Evolutionary conservation across 2,888 invertebrate genomes (phyloP).

Genomic region (Clostera curtula): DNA sequence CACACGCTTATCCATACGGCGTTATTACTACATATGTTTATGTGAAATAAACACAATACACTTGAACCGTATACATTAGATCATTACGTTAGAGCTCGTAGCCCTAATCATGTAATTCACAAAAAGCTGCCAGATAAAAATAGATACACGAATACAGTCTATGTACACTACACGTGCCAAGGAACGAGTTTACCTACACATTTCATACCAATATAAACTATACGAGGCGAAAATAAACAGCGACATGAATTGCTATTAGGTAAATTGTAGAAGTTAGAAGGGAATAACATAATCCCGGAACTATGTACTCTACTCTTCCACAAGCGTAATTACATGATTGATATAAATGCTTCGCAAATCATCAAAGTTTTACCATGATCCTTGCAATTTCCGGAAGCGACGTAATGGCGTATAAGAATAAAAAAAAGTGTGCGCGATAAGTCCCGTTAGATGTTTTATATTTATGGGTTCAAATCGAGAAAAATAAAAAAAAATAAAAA

Average conservation of each 20-base stretch:
- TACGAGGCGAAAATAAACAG: slow-evolving; percentile 23
- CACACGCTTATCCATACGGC: no score
- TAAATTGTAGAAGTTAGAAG: slow-evolving; percentile 3
- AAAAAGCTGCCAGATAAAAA: slow-evolving; percentile 43
- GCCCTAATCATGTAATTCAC: slow-evolving; percentile 30
- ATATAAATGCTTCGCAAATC: no score
- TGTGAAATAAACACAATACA: slow-evolving; percentile 4
- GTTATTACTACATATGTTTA: no score
- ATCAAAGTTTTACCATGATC: no score
- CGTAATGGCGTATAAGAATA: no score
- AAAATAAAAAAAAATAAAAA: no score
- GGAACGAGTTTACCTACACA: slow-evolving; percentile 32
- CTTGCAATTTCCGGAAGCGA: no score
- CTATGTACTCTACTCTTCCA: background rate
- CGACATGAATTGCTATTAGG: slow-evolving; percentile 12
- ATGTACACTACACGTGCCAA: slow-evolving; percentile 36
- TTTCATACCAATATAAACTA: slow-evolving; percentile 22
- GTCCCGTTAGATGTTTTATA: no score
- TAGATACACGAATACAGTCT: slow-evolving; percentile 37
- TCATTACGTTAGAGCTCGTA: background rate
- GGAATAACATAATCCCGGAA: background rate
- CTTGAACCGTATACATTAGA: background rate
- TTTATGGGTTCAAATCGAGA: no score
- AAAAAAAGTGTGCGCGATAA: no score
- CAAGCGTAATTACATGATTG: background rate